phyloP scores from a whole-genome alignment of 2,113 vertebrate species.

The Progne subis region DNA sequence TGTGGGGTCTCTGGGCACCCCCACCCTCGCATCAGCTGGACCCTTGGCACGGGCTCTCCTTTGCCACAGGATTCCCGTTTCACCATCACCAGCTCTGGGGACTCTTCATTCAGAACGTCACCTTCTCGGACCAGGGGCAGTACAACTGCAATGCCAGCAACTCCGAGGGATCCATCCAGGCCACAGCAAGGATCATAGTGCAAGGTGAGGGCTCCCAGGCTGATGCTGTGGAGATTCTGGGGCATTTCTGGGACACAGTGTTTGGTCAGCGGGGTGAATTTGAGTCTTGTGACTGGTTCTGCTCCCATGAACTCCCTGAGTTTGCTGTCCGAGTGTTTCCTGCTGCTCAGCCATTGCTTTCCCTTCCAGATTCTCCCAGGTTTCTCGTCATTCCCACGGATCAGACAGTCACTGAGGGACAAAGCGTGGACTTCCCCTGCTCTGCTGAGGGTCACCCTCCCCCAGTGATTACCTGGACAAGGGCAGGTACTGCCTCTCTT shows the following conservation, averaged over 20 bases:
- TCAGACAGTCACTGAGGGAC: conserved; percentile 84
- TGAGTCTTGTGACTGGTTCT: background rate
- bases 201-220: conserved; percentile 77
- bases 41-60: conserved; percentile 79
- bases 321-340: background rate
- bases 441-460: conserved; percentile 85
- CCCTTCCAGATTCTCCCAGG: conserved; percentile 79
- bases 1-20: conserved; percentile 91
- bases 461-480: conserved; percentile 88
- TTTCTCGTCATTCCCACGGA: conserved; percentile 83
- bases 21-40: conserved; percentile 85
- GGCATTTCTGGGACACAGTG: background rate
- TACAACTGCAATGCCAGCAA: conserved; percentile 91
- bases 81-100: conserved; percentile 87
- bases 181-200: conserved; percentile 86
- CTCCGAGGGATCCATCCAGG: conserved; percentile 85
- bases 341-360: background rate
- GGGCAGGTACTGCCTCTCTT: conserved; percentile 72
- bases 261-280: fast-evolving
- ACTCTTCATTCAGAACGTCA: conserved; percentile 87
- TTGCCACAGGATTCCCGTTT: conserved; percentile 82
- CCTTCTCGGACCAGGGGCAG: conserved; percentile 82
- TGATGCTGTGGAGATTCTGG: background rate
- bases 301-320: background rate
- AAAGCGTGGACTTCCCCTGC: conserved; percentile 86